Conservation (phyloP, 2,797 vertebrate species). For the Triplophysa yarkandensis region DNA sequence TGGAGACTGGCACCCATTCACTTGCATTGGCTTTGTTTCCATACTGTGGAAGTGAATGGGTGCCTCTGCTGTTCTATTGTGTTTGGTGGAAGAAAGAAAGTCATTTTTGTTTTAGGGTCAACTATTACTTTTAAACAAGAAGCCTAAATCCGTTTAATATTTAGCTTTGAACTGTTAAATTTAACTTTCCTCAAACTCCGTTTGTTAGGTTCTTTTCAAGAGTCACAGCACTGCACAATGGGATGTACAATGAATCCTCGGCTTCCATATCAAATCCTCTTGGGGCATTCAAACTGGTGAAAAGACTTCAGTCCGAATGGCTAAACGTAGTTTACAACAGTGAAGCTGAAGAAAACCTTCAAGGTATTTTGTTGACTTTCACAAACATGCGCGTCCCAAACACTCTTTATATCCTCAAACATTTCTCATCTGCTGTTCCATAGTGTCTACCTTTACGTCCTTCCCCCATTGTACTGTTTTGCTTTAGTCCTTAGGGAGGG, state of each 20-base stretch:
- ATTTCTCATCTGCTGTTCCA: not conserved
- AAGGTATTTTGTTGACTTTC: slow-evolving; percentile 71
- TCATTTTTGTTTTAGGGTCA: no score
- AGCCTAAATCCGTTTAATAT: no score
- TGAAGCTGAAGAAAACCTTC: slow-evolving; percentile 79
- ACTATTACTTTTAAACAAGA: no score
- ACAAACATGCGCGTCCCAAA: no score
- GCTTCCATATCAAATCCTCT: slow-evolving; percentile 83
- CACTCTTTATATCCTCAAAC: slow-evolving; percentile 35
- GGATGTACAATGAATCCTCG: slow-evolving; percentile 66
- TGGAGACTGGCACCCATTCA: no score
- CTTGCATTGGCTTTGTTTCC: no score
- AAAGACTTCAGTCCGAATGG: slow-evolving; percentile 90
- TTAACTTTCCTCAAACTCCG: not conserved
- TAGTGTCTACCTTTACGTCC: slow-evolving; percentile 39
- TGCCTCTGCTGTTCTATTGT: no score
- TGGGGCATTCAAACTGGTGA: slow-evolving; percentile 88
- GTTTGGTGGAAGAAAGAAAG: no score
- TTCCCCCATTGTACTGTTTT: slow-evolving; percentile 44
- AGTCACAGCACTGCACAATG: slow-evolving; percentile 78
- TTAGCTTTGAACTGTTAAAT: no score
- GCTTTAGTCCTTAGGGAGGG: slow-evolving; percentile 80
- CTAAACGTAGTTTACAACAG: slow-evolving; percentile 81
- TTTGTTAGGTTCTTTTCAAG: slow-evolving; percentile 83
- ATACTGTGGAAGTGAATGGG: no score